Evolutionary conservation across 2,797 vertebrate genomes (phyloP), one percentile per base, ranked within the genome.

Genomic region (Mustela erminea): DNA sequence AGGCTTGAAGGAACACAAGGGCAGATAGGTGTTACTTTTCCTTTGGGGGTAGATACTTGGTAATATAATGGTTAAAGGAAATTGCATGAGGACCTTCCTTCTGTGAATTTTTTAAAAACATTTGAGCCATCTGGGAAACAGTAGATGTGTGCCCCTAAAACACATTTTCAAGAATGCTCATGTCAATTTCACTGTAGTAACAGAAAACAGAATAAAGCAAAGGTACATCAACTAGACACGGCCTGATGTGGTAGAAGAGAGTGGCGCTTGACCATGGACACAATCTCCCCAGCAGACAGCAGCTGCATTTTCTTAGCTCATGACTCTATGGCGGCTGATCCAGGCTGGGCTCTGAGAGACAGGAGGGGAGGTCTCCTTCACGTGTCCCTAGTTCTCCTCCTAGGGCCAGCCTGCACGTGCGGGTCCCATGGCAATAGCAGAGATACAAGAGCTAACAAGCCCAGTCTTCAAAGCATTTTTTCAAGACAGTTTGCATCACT

Each of bases 51-150:
- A 9, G 77, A 14, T 58, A 49, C 54, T 91, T 60, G 20, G 25
- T 80, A 86, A 66, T 78, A 75, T 54, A 86, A 93, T 78, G 54
- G 49, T 62, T 52, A 35, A 94, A 82, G 75, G 43, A 68, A 90
- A 88, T 54, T 27, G 3, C n/a, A 52, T 52, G 46, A 62, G 32
- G 23, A 75, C n/a, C n/a, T 80, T 38, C 9, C 58, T 54, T 85
- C 75, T 70, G 32, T 49, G 29, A 49, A 54, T 43, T 80, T 43
- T 74, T 35, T 49, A 6, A 74, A 54, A 70, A 81, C 14, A 64
- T 21, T 49, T 68, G 12, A 74, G 49, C 32, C 54, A 70, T 68
- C 41, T 80, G 49, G 62, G 29, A 10, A 90, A 35, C 54, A 35
- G 15, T 41, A 38, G 43, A 41, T 74, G 82, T 27, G 15, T 41